Evolutionary conservation across 2,888 invertebrate species (phyloP).

Genomic region (Brachypalpus laphriformis): DNA sequence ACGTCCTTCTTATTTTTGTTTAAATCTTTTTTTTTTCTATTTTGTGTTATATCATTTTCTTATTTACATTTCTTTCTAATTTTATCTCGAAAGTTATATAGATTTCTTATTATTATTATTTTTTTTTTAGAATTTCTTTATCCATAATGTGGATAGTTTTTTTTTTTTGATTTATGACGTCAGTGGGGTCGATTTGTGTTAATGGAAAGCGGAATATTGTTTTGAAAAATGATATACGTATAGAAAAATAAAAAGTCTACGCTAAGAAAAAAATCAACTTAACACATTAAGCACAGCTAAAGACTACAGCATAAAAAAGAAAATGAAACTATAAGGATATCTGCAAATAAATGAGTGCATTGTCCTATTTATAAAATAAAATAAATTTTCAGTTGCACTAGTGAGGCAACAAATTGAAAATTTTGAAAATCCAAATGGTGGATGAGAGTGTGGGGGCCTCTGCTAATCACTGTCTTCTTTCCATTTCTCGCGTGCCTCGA

Average conservation of each 20-base stretch:
- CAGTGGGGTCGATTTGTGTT: slow-evolving; percentile 52
- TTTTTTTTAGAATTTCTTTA: slow-evolving; percentile 43
- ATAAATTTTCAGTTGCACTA: slow-evolving; percentile 24
- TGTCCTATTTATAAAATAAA: slow-evolving; percentile 42
- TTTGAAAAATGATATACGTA: slow-evolving; percentile 27
- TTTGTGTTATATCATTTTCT: slow-evolving; percentile 23
- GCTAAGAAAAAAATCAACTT: slow-evolving; percentile 53
- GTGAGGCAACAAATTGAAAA: slow-evolving; percentile 17
- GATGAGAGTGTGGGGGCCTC: slow-evolving; percentile 44
- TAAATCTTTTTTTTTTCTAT: slow-evolving; percentile 11
- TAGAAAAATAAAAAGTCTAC: slow-evolving; percentile 28
- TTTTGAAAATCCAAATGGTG: slow-evolving; percentile 44
- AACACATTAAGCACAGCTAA: slow-evolving; percentile 67
- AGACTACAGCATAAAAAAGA: slow-evolving; percentile 64
- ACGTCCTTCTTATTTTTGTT: slow-evolving; percentile 8
- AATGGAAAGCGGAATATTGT: slow-evolving; percentile 33
- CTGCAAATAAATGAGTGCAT: slow-evolving; percentile 50
- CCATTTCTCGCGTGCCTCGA: slow-evolving; percentile 93
- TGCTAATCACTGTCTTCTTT: slow-evolving; percentile 83
- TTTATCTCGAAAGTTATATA: slow-evolving; percentile 41
- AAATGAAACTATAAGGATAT: slow-evolving; percentile 44
- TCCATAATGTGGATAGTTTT: slow-evolving; percentile 10
- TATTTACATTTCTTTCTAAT: slow-evolving; percentile 47
- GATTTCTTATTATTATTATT: slow-evolving; percentile 10
- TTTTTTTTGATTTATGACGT: slow-evolving; percentile 16